These are phyloP conservation scores for Azemiops feae DNA, from an alignment of 2,113 vertebrate genomes.

Conservation along the genomic window DNA sequence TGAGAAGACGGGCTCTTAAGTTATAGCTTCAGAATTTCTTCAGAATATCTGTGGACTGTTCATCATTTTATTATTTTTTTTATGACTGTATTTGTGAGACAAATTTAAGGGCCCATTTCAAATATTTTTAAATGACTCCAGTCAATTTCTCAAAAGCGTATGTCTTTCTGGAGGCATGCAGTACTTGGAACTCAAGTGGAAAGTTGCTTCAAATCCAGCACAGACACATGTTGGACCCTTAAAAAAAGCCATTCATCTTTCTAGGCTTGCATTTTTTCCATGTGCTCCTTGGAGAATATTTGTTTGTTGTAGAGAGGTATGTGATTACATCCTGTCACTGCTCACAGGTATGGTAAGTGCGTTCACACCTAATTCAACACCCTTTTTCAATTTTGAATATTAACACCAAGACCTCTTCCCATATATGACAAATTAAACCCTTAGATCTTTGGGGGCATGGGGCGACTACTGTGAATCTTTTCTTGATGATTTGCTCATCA, in stretches of 20 bases:
- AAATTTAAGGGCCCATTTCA: neutral
- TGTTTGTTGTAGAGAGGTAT: neutral
- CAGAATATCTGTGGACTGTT: neutral
- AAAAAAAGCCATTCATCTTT: neutral
- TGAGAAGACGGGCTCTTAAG: neutral
- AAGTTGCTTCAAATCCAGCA: neutral
- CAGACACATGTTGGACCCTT: neutral
- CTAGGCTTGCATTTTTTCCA: neutral
- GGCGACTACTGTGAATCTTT: neutral
- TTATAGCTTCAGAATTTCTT: neutral
- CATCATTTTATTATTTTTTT: neutral
- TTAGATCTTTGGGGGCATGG: neutral
- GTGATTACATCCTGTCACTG: neutral
- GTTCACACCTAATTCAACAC: neutral
- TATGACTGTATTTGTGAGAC: neutral
- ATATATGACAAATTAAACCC: neutral
- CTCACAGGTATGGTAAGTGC: neutral
- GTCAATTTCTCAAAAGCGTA: neutral
- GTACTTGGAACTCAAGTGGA: neutral
- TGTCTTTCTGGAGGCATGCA: neutral
- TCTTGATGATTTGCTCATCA: neutral
- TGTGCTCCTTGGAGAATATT: neutral
- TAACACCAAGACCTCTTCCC: neutral
- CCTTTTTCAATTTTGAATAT: neutral
- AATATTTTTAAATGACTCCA: neutral